Base-by-base conservation (phyloP, 2,113 vertebrate species). In the Tamias sibiricus region DNA sequence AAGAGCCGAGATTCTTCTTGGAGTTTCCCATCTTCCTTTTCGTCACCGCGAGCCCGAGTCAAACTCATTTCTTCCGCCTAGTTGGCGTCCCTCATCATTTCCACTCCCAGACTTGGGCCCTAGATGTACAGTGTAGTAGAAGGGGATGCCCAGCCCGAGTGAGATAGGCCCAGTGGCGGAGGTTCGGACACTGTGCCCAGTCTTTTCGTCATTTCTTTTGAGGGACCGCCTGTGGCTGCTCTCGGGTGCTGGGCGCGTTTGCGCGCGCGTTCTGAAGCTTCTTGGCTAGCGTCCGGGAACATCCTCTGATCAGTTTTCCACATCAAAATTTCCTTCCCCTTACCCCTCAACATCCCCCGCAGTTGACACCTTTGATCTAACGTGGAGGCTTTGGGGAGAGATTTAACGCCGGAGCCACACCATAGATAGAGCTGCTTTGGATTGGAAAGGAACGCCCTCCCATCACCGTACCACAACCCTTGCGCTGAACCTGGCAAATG, bases 281-380 rank as follows among this genome's bases (percentile, higher is more conserved):
- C 37, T 59, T 24, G 22, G 7, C 1, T n/a, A 0, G 26, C 2
- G 59, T 26, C 8, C 6, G 0, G 4, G 14, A 32, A 59, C 49
- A 8, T 76, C 89, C 83, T 92, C 74, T 77, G 37, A 72, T 16
- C 72, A 68, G 87, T n/a, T 32, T 68, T n/a, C 42, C 79, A n/a
- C 35, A 17, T 13, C 76, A 57, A 11, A 40, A 62, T 89, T 71
- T 28, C 90, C 28, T 30, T 42, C 83, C 89, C 64, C n/a, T 42
- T 9, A 9, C 19, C 52, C 26, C 11, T 93, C 44, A 28, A 44
- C 54, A 62, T 64, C 64, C 28, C n/a, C 17, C 8, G 80, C 77
- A 93, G 30, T 74, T 95, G 69, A 26, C 97, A 88, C 89, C 94
- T 97, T 96, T 91, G 69, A 74, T 97, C 95, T 97, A n/a, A 30